Percentiles rank a stretch among this genome's conserved stretches.
phyloP scores from a whole-genome alignment of 2,797 vertebrate genomes.

The Channa striata region DNA sequence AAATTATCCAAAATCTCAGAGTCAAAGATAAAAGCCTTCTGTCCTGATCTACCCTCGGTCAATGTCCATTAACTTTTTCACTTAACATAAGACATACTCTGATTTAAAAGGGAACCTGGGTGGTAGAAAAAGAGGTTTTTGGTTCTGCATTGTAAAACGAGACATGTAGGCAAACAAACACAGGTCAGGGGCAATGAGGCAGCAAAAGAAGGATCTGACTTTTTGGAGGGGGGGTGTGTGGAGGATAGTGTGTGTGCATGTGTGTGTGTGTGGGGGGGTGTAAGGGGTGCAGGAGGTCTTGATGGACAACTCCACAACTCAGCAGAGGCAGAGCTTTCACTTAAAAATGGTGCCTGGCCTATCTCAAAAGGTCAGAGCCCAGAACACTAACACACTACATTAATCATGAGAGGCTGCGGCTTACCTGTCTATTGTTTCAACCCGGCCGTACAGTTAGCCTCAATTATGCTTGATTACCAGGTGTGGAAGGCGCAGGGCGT shows the following conservation, averaged over 20 bases:
- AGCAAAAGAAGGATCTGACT: constrained; percentile 79
- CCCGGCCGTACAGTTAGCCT: constrained; percentile 83
- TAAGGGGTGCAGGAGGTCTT: constrained; percentile 69
- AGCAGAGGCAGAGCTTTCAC: constrained; percentile 85
- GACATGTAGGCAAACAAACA: constrained; percentile 81
- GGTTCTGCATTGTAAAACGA: constrained; percentile 74
- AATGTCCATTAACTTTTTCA: constrained; percentile 17
- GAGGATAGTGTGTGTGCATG: constrained; percentile 29
- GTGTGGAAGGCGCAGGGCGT: constrained; percentile 78
- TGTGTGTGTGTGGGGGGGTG: constrained; percentile 39
- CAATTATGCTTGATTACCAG: constrained; percentile 86
- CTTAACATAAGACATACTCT: constrained; percentile 24
- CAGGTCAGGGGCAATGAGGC: constrained; percentile 71
- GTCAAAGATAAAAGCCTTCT: neutral
- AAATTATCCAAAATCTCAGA: constrained; percentile 5
- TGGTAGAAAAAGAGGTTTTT: constrained; percentile 53
- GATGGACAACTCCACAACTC: constrained; percentile 84
- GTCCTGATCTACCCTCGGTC: constrained; percentile 1
- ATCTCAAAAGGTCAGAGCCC: constrained; percentile 87
- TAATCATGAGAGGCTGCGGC: constrained; percentile 83
- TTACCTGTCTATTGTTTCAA: constrained; percentile 86
- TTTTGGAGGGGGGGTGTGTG: constrained; percentile 39
- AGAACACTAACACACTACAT: constrained; percentile 83
- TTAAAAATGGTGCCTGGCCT: constrained; percentile 88
- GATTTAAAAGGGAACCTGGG: constrained; percentile 24